Percentiles rank a stretch among this genome's conserved stretches.
These are phyloP conservation scores for Iguana delicatissima DNA, from an alignment of 2,797 vertebrate species.

Conservation along the genomic window DNA sequence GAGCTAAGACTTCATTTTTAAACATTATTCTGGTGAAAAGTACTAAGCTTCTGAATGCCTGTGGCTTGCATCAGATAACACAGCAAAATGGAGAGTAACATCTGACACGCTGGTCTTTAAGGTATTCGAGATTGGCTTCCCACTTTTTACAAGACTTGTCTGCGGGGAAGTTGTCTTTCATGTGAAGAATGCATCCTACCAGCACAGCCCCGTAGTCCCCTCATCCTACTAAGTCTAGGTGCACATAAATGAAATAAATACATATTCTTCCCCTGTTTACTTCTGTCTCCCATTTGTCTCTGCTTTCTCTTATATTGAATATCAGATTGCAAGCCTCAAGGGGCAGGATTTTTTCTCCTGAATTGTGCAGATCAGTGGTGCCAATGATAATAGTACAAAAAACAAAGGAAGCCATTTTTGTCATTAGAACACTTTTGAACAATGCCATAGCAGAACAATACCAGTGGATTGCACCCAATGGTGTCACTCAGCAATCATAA, in stretches of 20 bases:
- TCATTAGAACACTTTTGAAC: too few species aligned
- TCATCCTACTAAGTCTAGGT: background rate
- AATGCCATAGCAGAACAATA: too few species aligned
- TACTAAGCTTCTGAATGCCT: constrained; percentile 57
- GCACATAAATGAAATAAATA: background rate
- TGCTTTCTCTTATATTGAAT: background rate
- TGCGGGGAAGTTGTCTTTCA: constrained; percentile 41
- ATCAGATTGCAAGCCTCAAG: background rate
- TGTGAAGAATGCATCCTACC: constrained; percentile 15
- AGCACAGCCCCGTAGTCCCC: background rate
- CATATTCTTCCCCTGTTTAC: background rate
- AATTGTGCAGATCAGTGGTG: background rate
- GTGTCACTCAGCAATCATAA: too few species aligned
- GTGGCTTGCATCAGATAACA: constrained; percentile 48
- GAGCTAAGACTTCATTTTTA: constrained; percentile 73
- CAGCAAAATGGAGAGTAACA: constrained; percentile 53
- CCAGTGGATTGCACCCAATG: too few species aligned
- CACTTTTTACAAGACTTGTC: constrained; percentile 63
- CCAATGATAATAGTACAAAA: background rate
- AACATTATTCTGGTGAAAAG: constrained; percentile 71
- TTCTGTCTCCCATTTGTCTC: background rate
- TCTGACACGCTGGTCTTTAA: constrained; percentile 51
- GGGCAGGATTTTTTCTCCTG: background rate
- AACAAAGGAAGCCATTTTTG: too few species aligned
- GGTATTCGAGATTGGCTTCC: constrained; percentile 57